Evolutionary conservation across 2,888 invertebrate species (phyloP).

Genomic region (Acronicta alni): DNA sequence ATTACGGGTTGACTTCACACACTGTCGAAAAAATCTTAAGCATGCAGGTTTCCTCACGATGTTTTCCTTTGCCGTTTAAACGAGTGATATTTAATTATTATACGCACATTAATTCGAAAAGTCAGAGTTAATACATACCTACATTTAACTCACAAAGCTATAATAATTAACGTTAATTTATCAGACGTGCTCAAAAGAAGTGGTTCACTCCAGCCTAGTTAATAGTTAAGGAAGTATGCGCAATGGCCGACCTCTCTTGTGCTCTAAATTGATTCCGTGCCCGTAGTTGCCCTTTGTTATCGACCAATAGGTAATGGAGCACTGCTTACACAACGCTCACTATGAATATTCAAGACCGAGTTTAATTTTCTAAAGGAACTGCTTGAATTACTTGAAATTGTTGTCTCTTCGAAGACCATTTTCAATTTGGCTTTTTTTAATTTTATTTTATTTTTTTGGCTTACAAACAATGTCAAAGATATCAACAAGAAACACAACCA

Average conservation of each 20-base stretch:
- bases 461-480: constrained; percentile 9
- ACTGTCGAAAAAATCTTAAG: too few relatives aligned
- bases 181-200: constrained; percentile 45
- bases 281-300: constrained; percentile 63
- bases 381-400: constrained; percentile 37
- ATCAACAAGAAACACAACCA: background rate
- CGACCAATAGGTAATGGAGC: constrained; percentile 64
- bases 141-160: constrained; percentile 15
- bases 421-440: too few relatives aligned
- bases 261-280: constrained; percentile 67
- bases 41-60: too few relatives aligned
- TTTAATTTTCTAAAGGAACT: constrained; percentile 56
- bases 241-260: constrained; percentile 60
- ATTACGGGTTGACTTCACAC: too few relatives aligned
- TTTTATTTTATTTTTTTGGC: too few relatives aligned
- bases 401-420: constrained; percentile 21
- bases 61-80: too few relatives aligned
- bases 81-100: too few relatives aligned
- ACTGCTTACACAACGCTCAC: constrained; percentile 60
- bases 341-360: constrained; percentile 66
- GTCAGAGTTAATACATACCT: too few relatives aligned
- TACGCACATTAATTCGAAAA: too few relatives aligned
- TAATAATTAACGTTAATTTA: constrained; percentile 47
- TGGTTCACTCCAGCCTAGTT: constrained; percentile 49
- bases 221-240: constrained; percentile 65